Conservation (phyloP, 2,113 vertebrate species). For the Dicaeum eximium region DNA sequence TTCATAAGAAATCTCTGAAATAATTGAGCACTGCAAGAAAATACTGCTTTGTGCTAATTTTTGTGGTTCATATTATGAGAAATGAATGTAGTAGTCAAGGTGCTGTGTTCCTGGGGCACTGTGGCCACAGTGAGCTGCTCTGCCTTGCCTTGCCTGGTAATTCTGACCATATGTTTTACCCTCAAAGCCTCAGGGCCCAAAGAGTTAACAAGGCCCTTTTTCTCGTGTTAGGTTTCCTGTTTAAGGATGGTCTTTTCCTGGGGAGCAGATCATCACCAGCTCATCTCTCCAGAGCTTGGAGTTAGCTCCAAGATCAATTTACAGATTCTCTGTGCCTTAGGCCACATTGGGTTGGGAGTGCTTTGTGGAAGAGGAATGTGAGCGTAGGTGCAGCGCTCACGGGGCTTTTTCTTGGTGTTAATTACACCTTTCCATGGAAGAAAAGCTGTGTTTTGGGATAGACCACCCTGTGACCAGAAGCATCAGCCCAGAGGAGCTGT, state of each 20-base stretch:
- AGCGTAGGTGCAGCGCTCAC: background rate
- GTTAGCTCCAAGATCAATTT: background rate
- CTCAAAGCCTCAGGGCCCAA: conserved; percentile 35
- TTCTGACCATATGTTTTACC: conserved; percentile 30
- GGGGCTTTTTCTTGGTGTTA: background rate
- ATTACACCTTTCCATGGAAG: background rate
- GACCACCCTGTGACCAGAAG: background rate
- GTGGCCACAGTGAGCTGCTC: background rate
- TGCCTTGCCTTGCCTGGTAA: conserved; percentile 5
- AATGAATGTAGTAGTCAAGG: background rate
- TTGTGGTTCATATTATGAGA: background rate
- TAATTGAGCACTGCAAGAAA: background rate
- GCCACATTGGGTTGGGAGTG: background rate
- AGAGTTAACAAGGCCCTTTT: conserved; percentile 55
- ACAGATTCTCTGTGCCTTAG: background rate
- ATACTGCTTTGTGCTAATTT: background rate
- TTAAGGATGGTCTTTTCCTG: conserved; percentile 30
- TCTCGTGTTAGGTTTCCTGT: conserved; percentile 52
- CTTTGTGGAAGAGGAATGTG: background rate
- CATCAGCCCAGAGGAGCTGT: rapidly evolving
- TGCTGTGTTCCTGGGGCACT: background rate
- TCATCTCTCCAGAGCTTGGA: conserved; percentile 16
- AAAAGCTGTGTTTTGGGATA: background rate
- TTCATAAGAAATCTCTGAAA: background rate
- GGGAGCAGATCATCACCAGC: conserved; percentile 18